Conservation (phyloP, 2,888 invertebrate genomes). For the Penaeus monodon region DNA sequence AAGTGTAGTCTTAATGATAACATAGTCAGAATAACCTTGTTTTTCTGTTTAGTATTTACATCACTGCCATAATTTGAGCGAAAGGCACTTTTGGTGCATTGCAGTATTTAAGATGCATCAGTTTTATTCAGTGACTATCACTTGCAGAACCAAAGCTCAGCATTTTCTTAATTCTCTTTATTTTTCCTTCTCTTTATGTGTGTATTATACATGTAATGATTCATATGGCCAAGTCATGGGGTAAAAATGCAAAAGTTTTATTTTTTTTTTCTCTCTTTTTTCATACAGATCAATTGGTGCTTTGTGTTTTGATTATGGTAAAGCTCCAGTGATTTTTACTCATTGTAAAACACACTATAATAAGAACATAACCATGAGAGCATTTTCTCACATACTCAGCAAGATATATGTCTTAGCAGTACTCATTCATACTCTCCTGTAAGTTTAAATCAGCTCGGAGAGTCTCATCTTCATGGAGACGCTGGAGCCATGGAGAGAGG, state of each 20-base stretch:
- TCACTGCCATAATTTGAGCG: constrained; percentile 42
- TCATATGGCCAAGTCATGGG: no score
- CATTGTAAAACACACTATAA: neutral
- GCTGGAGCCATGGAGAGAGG: constrained; percentile 7
- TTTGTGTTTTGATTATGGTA: constrained; percentile 10
- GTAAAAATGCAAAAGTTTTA: no score
- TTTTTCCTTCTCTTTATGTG: constrained; percentile 2
- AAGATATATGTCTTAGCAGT: no score
- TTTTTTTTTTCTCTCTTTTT: no score
- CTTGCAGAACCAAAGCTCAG: constrained; percentile 37
- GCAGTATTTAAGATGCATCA: constrained; percentile 7
- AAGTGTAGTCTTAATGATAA: no score
- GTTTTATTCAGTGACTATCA: constrained; percentile 14
- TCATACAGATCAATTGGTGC: neutral
- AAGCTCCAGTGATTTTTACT: constrained; percentile 16
- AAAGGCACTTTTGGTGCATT: constrained; percentile 26
- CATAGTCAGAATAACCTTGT: no score
- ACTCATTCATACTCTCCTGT: no score
- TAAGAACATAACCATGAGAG: neutral
- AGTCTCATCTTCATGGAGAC: neutral
- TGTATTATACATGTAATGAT: neutral
- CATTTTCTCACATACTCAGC: neutral
- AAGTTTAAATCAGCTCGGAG: neutral
- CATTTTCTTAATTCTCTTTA: neutral
- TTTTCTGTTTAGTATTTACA: constrained; percentile 18